Evolutionary conservation across 2,888 invertebrate genomes (phyloP).

Genomic region (Agrotis ipsilon): DNA sequence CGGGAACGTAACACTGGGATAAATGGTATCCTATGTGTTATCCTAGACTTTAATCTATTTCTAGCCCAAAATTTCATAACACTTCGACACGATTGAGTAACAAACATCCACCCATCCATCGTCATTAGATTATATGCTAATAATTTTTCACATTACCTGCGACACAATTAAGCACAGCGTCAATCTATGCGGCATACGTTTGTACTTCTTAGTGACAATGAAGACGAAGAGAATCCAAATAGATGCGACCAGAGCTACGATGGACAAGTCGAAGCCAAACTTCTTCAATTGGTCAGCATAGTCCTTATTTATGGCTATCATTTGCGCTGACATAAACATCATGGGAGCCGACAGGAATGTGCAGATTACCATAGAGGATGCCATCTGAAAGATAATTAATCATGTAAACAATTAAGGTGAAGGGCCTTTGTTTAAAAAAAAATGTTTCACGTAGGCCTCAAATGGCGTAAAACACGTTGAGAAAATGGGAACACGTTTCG

Average conservation of each 20-base stretch:
- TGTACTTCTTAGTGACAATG: slow-evolving; percentile 94
- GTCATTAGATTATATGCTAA: neutral
- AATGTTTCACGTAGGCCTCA: too few species aligned
- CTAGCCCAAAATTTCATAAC: too few species aligned
- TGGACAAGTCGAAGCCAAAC: slow-evolving; percentile 96
- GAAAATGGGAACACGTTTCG: too few species aligned
- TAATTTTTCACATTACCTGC: slow-evolving; percentile 92
- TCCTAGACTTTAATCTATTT: too few species aligned
- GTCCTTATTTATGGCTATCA: slow-evolving; percentile 96
- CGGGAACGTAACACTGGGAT: too few species aligned
- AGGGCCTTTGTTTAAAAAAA: neutral
- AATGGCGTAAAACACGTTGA: too few species aligned
- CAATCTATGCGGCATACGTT: slow-evolving; percentile 95
- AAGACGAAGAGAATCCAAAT: slow-evolving; percentile 95
- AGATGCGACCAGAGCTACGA: slow-evolving; percentile 94
- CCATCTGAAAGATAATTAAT: slow-evolving; percentile 92
- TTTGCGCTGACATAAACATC: slow-evolving; percentile 98
- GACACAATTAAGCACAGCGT: slow-evolving; percentile 95
- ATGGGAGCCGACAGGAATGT: slow-evolving; percentile 98
- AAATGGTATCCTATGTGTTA: too few species aligned
- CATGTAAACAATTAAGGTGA: too few species aligned
- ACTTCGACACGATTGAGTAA: too few species aligned
- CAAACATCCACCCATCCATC: too few species aligned
- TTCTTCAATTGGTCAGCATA: slow-evolving; percentile 94
- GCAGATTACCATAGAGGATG: slow-evolving; percentile 98